phyloP scores from a whole-genome alignment of 2,888 invertebrate species.

The Tryphoninae sp. region DNA sequence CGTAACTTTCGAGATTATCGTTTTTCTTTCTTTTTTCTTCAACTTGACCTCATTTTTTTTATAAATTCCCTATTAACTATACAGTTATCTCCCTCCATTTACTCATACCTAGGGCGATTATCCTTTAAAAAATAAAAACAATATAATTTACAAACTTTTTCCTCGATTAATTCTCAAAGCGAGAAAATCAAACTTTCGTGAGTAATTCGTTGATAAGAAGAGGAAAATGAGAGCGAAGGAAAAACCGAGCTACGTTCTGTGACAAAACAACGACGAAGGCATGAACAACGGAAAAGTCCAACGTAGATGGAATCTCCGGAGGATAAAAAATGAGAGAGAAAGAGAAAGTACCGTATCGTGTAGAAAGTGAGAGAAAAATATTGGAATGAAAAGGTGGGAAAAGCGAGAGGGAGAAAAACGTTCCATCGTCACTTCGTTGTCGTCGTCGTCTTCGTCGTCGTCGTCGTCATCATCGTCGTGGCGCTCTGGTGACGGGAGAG shows the following conservation, averaged over 20 bases:
- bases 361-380: conserved; percentile 12
- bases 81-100: background rate
- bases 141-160: background rate
- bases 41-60: background rate
- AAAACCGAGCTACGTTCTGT: conserved; percentile 18
- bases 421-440: conserved; percentile 30
- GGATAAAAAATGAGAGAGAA: background rate
- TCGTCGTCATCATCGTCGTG: too few species aligned
- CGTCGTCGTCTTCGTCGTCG: too few species aligned
- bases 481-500: background rate
- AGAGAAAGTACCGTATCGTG: conserved; percentile 24
- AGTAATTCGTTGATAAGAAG: conserved; percentile 23
- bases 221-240: conserved; percentile 4
- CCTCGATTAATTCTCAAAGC: background rate
- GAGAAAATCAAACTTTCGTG: conserved; percentile 10
- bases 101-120: background rate
- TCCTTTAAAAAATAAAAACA: background rate
- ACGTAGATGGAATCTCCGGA: conserved; percentile 13
- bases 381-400: conserved; percentile 11
- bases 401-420: conserved; percentile 23
- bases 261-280: conserved; percentile 46
- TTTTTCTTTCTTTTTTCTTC: background rate
- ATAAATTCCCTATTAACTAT: background rate
- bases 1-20: conserved; percentile 11
- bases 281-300: conserved; percentile 23